phyloP scores from a whole-genome alignment of 2,113 vertebrate genomes.

The Steatornis caripensis region DNA sequence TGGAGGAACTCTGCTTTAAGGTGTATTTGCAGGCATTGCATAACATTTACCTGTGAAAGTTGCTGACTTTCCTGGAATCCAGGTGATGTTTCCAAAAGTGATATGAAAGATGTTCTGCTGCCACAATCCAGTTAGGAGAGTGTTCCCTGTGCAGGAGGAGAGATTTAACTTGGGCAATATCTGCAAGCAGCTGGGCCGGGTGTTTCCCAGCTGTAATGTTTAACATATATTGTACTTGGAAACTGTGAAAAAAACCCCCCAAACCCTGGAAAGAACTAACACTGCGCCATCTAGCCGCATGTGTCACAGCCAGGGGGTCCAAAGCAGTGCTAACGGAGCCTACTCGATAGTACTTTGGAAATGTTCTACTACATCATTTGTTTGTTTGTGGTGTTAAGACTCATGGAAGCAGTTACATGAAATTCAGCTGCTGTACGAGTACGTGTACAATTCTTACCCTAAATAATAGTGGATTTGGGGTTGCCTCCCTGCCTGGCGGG shows the following conservation, averaged over 20 bases:
- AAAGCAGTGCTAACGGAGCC: neutral
- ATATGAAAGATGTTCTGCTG: neutral
- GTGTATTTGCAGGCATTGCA: fast-evolving
- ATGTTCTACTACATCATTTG: neutral
- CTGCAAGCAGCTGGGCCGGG: neutral
- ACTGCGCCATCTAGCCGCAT: neutral
- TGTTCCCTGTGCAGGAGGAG: neutral
- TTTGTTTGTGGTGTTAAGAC: neutral
- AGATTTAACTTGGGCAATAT: neutral
- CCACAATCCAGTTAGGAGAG: neutral
- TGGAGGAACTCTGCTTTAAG: neutral
- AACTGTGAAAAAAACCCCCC: neutral
- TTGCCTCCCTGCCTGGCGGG: neutral
- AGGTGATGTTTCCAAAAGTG: neutral
- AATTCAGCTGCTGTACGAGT: neutral
- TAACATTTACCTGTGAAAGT: neutral
- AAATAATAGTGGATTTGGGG: neutral
- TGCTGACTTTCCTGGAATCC: neutral
- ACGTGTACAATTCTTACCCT: neutral
- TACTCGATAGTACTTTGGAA: neutral
- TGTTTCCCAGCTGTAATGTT: neutral
- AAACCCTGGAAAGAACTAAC: neutral
- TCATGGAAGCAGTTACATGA: neutral
- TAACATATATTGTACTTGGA: neutral
- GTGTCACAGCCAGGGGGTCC: neutral